These are phyloP conservation scores for Nettapus auritus DNA, from an alignment of 2,113 vertebrate genomes.

Conservation along the genomic window DNA sequence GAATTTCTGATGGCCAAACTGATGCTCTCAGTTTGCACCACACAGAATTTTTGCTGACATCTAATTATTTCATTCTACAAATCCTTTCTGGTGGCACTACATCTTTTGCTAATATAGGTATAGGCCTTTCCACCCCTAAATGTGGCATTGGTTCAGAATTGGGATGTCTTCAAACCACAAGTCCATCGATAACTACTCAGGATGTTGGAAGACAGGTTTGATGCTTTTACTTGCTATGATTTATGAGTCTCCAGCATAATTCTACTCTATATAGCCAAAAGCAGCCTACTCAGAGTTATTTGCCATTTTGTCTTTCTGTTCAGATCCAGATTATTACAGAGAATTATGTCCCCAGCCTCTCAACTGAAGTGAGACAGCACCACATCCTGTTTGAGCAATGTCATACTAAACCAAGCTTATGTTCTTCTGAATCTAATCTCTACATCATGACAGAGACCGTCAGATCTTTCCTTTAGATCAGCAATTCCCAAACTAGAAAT, in stretches of 20 bases:
- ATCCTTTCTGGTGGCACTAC: background rate
- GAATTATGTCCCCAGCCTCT: background rate
- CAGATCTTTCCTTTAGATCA: background rate
- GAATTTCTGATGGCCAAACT: background rate
- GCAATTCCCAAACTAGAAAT: background rate
- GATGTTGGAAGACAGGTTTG: background rate
- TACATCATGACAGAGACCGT: background rate
- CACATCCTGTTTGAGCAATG: background rate
- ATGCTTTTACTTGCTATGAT: background rate
- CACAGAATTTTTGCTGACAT: background rate
- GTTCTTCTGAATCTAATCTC: background rate
- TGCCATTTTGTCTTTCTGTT: background rate
- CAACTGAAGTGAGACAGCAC: background rate
- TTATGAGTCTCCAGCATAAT: background rate
- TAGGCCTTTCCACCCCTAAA: background rate
- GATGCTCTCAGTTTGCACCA: background rate
- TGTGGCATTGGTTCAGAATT: background rate
- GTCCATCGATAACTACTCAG: background rate
- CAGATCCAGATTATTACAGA: background rate
- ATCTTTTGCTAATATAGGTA: background rate
- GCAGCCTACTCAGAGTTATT: background rate
- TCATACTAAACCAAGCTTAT: fast-evolving
- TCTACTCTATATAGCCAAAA: background rate
- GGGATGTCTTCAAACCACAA: background rate
- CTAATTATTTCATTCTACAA: background rate